Conservation (phyloP, 2,888 invertebrate genomes). For the Caenorhabditis afra region DNA sequence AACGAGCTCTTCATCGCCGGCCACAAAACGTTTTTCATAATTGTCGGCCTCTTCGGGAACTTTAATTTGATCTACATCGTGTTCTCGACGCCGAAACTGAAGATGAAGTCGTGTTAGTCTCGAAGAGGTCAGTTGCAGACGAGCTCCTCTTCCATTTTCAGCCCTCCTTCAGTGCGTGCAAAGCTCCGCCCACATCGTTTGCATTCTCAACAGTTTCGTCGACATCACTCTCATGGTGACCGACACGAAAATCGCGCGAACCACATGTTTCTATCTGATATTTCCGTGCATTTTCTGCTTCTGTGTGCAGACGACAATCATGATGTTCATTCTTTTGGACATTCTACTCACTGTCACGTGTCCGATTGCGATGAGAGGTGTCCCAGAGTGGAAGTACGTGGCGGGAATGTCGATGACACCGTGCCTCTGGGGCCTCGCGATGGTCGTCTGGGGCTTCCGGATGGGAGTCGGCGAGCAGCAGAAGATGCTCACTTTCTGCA, state of each 20-base stretch:
- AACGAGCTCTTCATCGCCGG: too few species aligned
- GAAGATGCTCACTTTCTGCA: slow-evolving; percentile 1
- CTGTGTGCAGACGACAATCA: slow-evolving; percentile 26
- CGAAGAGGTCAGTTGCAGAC: not conserved
- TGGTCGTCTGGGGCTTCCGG: slow-evolving; percentile 23
- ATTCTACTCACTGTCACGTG: slow-evolving; percentile 12
- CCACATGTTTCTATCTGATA: slow-evolving; percentile 20
- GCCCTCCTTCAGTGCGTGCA: slow-evolving; percentile 31
- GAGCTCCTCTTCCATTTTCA: slow-evolving; percentile 8
- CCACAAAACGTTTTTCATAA: too few species aligned
- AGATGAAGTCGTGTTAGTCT: slow-evolving; percentile 43
- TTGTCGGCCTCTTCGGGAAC: too few species aligned
- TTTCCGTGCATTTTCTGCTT: slow-evolving; percentile 20
- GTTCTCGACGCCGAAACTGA: slow-evolving; percentile 14
- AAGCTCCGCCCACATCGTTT: slow-evolving; percentile 14
- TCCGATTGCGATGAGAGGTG: slow-evolving; percentile 6
- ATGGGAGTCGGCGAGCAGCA: not conserved
- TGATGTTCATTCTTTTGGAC: slow-evolving; percentile 27
- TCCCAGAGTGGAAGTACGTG: slow-evolving; percentile 14
- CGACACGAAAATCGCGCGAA: slow-evolving; percentile 17
- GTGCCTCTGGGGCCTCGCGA: slow-evolving; percentile 5
- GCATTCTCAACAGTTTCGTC: slow-evolving; percentile 31
- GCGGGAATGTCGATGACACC: slow-evolving; percentile 5
- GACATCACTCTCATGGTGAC: slow-evolving; percentile 26
- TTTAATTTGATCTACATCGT: slow-evolving; percentile 35